Percentiles rank a stretch among this genome's conserved stretches.
Conservation (phyloP, 2,888 invertebrate genomes). For the Platycnemis pennipes region DNA sequence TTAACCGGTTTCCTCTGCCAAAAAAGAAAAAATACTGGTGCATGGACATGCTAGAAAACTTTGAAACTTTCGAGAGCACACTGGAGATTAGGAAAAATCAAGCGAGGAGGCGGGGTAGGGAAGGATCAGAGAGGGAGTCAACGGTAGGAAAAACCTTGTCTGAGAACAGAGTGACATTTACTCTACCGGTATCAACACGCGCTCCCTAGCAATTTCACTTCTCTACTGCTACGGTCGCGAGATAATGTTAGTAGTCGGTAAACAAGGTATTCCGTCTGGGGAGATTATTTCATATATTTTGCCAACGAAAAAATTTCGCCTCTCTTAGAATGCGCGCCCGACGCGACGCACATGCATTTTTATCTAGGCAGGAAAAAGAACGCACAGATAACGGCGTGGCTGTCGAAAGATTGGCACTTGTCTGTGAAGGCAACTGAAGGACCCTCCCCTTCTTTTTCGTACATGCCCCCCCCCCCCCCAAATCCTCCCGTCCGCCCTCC, state of each 20-base stretch:
- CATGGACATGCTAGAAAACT: background rate
- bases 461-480: background rate
- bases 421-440: constrained; percentile 49
- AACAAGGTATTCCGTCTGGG: background rate
- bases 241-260: background rate
- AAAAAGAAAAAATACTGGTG: background rate
- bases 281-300: constrained; percentile 39
- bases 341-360: constrained; percentile 57
- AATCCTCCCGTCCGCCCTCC: background rate
- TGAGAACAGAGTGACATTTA: background rate
- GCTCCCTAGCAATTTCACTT: background rate
- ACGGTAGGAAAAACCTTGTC: background rate
- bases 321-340: background rate
- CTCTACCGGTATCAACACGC: background rate
- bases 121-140: background rate
- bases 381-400: constrained; percentile 44
- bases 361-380: constrained; percentile 65
- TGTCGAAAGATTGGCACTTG: constrained; percentile 62
- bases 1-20: background rate
- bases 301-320: background rate
- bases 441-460: constrained; percentile 2
- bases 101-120: background rate
- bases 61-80: background rate
- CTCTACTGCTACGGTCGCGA: background rate
- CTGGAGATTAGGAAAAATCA: too few species aligned